phyloP scores from a whole-genome alignment of 2,113 vertebrate species.

The Nothocercus julius region DNA sequence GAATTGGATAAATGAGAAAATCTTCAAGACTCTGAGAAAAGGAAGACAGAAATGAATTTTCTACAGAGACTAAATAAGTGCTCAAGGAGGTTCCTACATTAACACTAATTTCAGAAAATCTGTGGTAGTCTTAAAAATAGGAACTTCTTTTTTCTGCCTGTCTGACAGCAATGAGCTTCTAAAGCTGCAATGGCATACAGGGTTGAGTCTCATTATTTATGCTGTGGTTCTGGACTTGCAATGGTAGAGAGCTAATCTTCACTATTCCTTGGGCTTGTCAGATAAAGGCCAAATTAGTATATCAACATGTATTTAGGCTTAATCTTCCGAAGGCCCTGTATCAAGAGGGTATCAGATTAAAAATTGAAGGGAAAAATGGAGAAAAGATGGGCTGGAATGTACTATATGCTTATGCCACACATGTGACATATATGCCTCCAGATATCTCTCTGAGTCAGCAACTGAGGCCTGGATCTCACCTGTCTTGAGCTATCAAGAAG shows the following conservation, averaged over 20 bases:
- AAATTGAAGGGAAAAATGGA: not conserved
- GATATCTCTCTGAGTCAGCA: not conserved
- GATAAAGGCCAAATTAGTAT: not conserved
- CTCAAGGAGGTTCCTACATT: not conserved
- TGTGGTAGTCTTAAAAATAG: not conserved
- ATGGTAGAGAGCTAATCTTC: not conserved
- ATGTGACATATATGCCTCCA: not conserved
- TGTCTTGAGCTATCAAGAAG: conserved; percentile 30
- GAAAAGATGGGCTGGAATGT: not conserved
- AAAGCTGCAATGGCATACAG: not conserved
- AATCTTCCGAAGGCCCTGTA: not conserved
- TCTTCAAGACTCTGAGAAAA: not conserved
- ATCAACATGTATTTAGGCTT: not conserved
- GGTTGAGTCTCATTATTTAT: not conserved
- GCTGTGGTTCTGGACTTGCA: not conserved
- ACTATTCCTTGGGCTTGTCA: not conserved
- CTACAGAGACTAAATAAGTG: not conserved
- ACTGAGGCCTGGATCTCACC: not conserved
- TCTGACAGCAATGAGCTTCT: not conserved
- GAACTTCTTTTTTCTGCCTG: not conserved
- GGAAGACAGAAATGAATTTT: not conserved
- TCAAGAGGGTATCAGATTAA: not conserved
- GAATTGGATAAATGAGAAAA: not conserved
- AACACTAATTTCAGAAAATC: not conserved
- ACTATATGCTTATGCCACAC: not conserved